Evolutionary conservation across 2,888 invertebrate genomes (phyloP).

Genomic region (Hedya salicella): DNA sequence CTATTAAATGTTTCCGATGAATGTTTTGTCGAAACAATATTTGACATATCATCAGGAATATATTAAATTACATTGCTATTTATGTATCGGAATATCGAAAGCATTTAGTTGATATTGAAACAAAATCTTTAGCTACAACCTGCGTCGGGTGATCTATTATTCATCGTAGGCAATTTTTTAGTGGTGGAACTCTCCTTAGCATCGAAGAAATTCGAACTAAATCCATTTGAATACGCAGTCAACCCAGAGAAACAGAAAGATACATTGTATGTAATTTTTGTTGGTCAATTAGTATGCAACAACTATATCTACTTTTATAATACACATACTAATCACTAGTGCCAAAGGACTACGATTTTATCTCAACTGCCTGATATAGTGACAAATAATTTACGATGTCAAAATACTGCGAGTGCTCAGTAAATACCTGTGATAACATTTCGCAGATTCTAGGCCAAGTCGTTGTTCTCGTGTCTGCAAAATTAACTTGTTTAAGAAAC

Average conservation of each 20-base stretch:
- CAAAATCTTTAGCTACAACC: too few relatives aligned
- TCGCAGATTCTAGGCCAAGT: constrained; percentile 35
- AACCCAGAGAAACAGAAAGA: not conserved
- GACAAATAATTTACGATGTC: constrained; percentile 31
- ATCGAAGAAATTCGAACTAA: not conserved
- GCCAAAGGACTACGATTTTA: constrained; percentile 30
- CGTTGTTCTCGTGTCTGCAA: constrained; percentile 35
- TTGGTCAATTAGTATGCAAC: constrained; percentile 2
- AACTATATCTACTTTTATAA: constrained; percentile 4
- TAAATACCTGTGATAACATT: constrained; percentile 34
- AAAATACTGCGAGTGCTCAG: constrained; percentile 26
- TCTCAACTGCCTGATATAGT: constrained; percentile 21
- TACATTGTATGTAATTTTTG: not conserved
- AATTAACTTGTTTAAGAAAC: constrained; percentile 41
- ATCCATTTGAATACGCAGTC: not conserved
- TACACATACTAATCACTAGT: constrained; percentile 13
- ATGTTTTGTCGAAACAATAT: too few relatives aligned
- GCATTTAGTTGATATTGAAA: too few relatives aligned
- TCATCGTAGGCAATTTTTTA: not conserved
- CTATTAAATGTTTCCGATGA: too few relatives aligned
- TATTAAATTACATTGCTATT: too few relatives aligned
- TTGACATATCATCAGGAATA: too few relatives aligned
- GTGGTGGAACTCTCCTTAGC: not conserved
- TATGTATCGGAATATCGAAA: too few relatives aligned
- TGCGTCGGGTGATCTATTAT: not conserved